A percentile compares a stretch with the other conserved stretches of the same genome.
These are phyloP conservation scores for Glyptemys insculpta DNA, from an alignment of 2,797 vertebrate species.

Conservation along the genomic window DNA sequence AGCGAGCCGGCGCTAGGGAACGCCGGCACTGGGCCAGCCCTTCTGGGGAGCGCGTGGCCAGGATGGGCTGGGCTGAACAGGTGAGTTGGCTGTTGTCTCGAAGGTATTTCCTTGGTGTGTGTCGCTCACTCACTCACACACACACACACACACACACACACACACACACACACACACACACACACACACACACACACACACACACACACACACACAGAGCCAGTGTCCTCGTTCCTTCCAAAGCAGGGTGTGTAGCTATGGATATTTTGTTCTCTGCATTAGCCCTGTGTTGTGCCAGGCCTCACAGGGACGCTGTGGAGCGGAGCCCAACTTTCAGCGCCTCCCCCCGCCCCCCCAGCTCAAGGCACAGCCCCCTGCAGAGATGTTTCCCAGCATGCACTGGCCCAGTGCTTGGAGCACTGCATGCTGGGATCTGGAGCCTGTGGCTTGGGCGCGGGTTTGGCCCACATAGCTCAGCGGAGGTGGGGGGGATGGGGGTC, in stretches of 20 bases:
- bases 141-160: too few species aligned
- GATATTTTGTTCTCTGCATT: background rate
- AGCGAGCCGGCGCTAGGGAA: too few species aligned
- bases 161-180: too few species aligned
- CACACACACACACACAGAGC: too few species aligned
- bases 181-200: too few species aligned
- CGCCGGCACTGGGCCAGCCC: background rate
- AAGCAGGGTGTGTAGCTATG: background rate
- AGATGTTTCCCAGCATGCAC: background rate
- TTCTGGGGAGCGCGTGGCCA: background rate
- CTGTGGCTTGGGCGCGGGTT: background rate
- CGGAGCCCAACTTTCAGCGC: background rate
- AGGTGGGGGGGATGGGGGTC: too few species aligned
- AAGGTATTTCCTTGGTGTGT: background rate
- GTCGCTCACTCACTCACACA: background rate
- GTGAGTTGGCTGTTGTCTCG: conserved; percentile 5
- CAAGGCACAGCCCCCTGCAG: background rate
- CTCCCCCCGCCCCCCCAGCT: background rate
- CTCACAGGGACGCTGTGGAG: background rate
- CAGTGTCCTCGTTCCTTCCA: background rate
- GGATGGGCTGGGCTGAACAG: background rate
- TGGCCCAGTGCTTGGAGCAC: background rate
- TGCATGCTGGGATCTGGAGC: background rate
- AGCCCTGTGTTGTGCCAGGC: background rate
- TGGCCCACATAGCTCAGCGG: background rate